phyloP scores from a whole-genome alignment of 2,113 vertebrate genomes.

The Empidonax alnorum region DNA sequence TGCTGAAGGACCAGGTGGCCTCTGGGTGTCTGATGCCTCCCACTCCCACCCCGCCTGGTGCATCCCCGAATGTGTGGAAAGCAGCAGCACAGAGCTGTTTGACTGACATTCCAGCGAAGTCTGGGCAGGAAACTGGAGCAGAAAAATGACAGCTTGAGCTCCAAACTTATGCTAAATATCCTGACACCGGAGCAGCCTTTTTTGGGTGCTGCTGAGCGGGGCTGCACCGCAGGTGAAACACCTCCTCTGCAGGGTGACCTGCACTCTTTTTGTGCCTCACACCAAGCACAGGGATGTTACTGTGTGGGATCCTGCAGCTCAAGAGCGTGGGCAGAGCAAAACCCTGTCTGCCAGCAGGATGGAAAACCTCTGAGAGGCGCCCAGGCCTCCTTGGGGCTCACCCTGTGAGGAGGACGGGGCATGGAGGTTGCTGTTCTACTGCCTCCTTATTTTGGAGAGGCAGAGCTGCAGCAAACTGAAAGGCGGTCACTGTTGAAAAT shows the following conservation, averaged over 20 bases:
- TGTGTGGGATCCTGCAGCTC: not conserved
- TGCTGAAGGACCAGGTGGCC: not conserved
- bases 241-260: not conserved
- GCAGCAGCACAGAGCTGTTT: not conserved
- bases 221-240: not conserved
- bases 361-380: not conserved
- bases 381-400: not conserved
- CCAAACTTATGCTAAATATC: not conserved
- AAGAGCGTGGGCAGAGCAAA: not conserved
- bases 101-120: not conserved
- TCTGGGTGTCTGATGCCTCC: not conserved
- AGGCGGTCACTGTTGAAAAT: not conserved
- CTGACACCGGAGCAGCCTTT: not conserved
- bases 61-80: not conserved
- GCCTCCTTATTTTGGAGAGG: not conserved
- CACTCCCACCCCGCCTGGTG: not conserved
- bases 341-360: not conserved
- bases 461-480: not conserved
- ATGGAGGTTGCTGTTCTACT: fast-evolving
- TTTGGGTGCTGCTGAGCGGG: not conserved
- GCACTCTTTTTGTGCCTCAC: not conserved
- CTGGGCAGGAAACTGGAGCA: not conserved
- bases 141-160: not conserved
- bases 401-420: not conserved
- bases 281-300: fast-evolving